A percentile compares a stretch with the other conserved stretches of the same genome.
Conservation (phyloP, 2,797 vertebrate genomes). For the Falco rusticolus region DNA sequence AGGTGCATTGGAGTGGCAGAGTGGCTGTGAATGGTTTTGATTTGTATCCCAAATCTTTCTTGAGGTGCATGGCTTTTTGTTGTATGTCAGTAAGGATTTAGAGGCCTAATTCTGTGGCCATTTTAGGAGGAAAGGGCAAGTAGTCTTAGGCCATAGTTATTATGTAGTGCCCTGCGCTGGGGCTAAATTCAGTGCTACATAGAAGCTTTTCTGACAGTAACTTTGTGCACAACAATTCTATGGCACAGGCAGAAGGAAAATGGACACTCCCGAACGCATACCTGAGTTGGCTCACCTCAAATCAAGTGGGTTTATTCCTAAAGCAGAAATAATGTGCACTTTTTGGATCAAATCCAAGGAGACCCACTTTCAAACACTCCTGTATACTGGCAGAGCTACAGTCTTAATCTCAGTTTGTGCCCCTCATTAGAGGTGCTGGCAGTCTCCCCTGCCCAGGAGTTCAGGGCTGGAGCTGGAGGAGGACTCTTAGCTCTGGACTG, state of each 20-base stretch:
- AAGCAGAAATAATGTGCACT: neutral
- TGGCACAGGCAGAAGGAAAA: neutral
- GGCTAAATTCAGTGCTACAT: neutral
- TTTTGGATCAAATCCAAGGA: neutral
- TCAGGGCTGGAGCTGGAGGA: neutral
- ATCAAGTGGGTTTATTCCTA: neutral
- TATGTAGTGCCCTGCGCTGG: neutral
- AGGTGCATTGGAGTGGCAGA: neutral
- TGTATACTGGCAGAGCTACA: neutral
- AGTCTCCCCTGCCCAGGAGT: neutral
- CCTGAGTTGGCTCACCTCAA: neutral
- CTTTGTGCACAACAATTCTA: neutral
- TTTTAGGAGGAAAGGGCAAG: neutral
- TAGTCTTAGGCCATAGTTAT: neutral
- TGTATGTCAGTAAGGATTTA: neutral
- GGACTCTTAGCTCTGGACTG: neutral
- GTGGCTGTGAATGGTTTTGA: neutral
- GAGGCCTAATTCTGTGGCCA: neutral
- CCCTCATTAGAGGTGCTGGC: neutral
- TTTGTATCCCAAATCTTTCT: neutral
- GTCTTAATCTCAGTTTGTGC: neutral
- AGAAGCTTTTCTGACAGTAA: neutral
- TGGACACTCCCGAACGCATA: neutral
- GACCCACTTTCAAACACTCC: neutral
- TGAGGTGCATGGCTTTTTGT: neutral